A percentile compares a stretch with the other conserved stretches of the same genome.
Conservation (phyloP, 2,797 vertebrate genomes). For the Oophaga sylvatica region DNA sequence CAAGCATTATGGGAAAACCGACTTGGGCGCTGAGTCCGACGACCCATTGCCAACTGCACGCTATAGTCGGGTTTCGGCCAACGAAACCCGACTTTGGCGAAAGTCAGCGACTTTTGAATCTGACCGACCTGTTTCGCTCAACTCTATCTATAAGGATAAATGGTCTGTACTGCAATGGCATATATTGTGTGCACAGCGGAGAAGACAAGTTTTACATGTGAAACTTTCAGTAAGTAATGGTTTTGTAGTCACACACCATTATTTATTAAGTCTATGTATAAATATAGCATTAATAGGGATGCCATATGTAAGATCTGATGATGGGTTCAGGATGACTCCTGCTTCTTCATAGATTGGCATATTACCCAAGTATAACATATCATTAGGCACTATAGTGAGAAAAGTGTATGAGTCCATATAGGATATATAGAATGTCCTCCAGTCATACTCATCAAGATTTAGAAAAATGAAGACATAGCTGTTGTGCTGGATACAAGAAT, state of each 20-base stretch:
- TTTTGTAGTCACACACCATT: background rate
- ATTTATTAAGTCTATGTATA: background rate
- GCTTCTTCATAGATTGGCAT: background rate
- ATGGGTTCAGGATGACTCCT: background rate
- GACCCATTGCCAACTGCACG: too few relatives aligned
- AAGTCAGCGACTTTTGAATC: too few relatives aligned
- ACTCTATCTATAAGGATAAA: background rate
- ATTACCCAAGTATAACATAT: background rate
- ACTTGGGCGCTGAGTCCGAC: too few relatives aligned
- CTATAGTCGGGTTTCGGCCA: too few relatives aligned
- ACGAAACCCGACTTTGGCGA: too few relatives aligned
- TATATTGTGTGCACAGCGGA: background rate
- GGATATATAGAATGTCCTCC: background rate
- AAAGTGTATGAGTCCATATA: background rate
- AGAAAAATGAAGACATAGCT: background rate
- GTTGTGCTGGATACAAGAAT: background rate
- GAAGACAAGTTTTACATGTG: background rate
- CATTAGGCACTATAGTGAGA: background rate
- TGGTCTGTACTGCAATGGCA: background rate
- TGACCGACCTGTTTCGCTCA: too few relatives aligned
- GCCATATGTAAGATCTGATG: background rate
- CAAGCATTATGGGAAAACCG: too few relatives aligned
- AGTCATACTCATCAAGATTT: background rate
- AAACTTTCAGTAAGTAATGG: conserved; percentile 8
- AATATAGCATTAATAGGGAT: background rate